These are phyloP conservation scores for Eustalomyia histrio DNA, from an alignment of 2,888 invertebrate genomes.

Conservation along the genomic window DNA sequence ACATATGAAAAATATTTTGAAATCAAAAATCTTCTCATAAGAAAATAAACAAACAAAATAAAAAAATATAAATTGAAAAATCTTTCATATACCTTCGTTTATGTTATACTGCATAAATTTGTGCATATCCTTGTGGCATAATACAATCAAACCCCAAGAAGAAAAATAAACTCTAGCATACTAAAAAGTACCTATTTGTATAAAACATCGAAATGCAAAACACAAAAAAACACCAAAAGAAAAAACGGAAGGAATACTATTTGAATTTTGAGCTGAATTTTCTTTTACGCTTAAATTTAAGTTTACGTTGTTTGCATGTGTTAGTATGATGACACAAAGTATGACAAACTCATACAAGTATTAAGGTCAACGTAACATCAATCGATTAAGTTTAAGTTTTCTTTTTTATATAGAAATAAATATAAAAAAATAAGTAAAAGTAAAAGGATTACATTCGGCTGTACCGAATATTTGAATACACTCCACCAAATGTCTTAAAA, in stretches of 20 bases:
- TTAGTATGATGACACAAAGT: conserved; percentile 35
- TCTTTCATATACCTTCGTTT: conserved; percentile 20
- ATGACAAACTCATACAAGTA: conserved; percentile 23
- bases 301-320: conserved; percentile 16
- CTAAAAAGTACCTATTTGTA: conserved; percentile 34
- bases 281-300: conserved; percentile 13
- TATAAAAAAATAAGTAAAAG: no score
- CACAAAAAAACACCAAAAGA: not conserved
- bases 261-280: conserved; percentile 27
- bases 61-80: conserved; percentile 32
- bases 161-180: conserved; percentile 9
- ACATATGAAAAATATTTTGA: not conserved
- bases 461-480: no score
- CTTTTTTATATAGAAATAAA: conserved; percentile 4
- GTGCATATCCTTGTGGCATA: conserved; percentile 25
- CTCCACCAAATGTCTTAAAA: no score
- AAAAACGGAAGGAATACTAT: conserved; percentile 26
- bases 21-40: conserved; percentile 12
- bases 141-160: conserved; percentile 28
- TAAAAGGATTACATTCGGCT: no score
- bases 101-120: not conserved
- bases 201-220: not conserved
- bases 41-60: not conserved
- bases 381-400: conserved; percentile 36
- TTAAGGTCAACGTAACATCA: conserved; percentile 60